Base-by-base conservation (phyloP, 2,113 vertebrate species). In the Alligator sinensis region DNA sequence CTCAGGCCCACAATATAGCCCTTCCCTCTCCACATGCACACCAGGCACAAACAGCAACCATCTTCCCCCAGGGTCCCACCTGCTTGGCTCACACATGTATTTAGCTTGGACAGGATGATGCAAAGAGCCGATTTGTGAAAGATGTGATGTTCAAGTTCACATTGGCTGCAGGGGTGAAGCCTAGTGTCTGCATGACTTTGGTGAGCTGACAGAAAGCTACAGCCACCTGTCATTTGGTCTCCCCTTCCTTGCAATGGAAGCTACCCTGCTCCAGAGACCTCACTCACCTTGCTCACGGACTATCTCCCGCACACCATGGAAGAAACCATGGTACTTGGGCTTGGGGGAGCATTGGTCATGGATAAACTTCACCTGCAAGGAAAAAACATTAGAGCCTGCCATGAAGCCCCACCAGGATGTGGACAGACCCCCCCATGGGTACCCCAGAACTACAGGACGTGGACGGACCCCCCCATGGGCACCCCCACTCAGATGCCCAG, bases 241-340 rank as follows among this genome's bases (percentile, higher is more conserved):
- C 72, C 38, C 77, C 0, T 0, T 9, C 15, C 62, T 74, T 5
- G 1, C 2, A 57, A 54, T 0, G 14, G 3, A 18, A 60, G 21
- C 72, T 21, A 18, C 12, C 5, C 4, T 16, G 1, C 34, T 77
- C 30, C 27, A 1, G 1, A 25, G 79, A 77, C 21, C 47, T 47
- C 47, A 47, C 97, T 97, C 95, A 99, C 99, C 99, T 98, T 99
- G 98, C 5, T 97, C 97, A 84, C 98, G 98, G 91, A 99, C 66
- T 1, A 99, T 99, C 97, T 99, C 99, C 87, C 98, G 94, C 84
- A 99, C 99, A 5, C 99, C 99, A 0, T 99, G 99, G 96, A 98
- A 99, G 97, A 99, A 99, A 11, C 99, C 99, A 21, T 97, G 98
- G 96, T 99, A 99, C 95, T 99, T 99, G 61, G 99, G 99, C 47